Percentiles rank a stretch among this genome's conserved stretches.
Evolutionary conservation across 1,140 invertebrate species (phyloP).

Genomic region (Steinernema feltiae): DNA sequence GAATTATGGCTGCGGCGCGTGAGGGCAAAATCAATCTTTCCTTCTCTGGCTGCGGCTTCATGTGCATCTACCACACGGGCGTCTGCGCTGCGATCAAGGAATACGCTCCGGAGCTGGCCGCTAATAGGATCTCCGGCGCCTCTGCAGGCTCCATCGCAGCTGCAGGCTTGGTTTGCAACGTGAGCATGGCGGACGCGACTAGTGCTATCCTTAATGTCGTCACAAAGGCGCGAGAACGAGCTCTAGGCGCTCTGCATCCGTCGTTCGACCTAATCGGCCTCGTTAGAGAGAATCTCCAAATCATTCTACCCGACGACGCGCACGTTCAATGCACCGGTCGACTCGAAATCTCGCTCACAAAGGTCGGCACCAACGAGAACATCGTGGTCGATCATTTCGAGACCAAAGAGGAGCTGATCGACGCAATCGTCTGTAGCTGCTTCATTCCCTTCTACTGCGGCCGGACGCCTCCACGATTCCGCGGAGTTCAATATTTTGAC

Average conservation of each 20-base stretch:
- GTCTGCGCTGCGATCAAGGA: slow-evolving; percentile 78
- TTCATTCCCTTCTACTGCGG: slow-evolving; percentile 97
- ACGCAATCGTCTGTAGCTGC: slow-evolving; percentile 83
- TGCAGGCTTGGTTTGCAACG: slow-evolving; percentile 80
- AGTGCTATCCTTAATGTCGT: slow-evolving; percentile 53
- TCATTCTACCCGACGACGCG: slow-evolving; percentile 81
- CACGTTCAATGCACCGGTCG: slow-evolving; percentile 17
- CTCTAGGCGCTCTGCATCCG: slow-evolving; percentile 88
- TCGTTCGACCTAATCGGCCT: slow-evolving; percentile 84
- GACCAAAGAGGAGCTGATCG: slow-evolving; percentile 82
- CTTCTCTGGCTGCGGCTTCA: slow-evolving; percentile 37
- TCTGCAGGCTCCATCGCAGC: slow-evolving; percentile 91
- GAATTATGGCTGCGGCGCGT: background rate
- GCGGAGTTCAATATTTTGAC: slow-evolving; percentile 86
- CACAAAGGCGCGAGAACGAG: slow-evolving; percentile 68
- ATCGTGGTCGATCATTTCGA: slow-evolving; percentile 85
- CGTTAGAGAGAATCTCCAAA: slow-evolving; percentile 73
- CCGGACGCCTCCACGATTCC: slow-evolving; percentile 77
- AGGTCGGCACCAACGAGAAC: slow-evolving; percentile 73
- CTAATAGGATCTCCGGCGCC: slow-evolving; percentile 87
- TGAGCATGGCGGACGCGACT: slow-evolving; percentile 72
- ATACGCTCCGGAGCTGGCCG: slow-evolving; percentile 84
- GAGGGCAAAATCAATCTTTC: slow-evolving; percentile 31
- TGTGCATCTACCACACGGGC: slow-evolving; percentile 82
- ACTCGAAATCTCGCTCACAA: slow-evolving; percentile 58